Evolutionary conservation across 2,888 invertebrate genomes (phyloP), one percentile per base, ranked within the genome.

Genomic region (Melieria omissa): DNA sequence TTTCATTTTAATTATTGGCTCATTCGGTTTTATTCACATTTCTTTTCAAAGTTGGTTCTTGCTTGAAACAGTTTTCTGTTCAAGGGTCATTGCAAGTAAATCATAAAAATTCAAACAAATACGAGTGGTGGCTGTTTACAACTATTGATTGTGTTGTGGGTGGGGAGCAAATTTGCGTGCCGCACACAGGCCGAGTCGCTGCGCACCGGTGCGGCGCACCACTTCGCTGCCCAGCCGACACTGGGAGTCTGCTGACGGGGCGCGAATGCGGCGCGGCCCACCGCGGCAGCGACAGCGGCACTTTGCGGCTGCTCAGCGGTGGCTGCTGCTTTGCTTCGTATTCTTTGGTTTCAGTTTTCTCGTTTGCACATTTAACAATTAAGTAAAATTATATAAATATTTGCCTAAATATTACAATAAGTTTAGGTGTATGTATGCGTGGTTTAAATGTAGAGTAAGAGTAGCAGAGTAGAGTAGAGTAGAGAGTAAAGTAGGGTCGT

Each of bases 251-350:
- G 54, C 10, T 44, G 49, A 12, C 9, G 42, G 54, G 14, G 64
- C 14, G 9, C 5, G 29, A 29, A 29, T 29, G 2, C 29, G 29
- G 29, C 29, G 29, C 29, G 2, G 29, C 29, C 29, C 3, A 29
- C 29, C 29, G 29, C 29, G 29, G 29, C 29, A 29, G 29, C 29
- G 29, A 29, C 29, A 29, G 29, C 29, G 29, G 29, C 29, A 29
- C 29, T 29, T 29, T 29, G 2, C 29, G 16, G 16, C 16, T 16
- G 29, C 58, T 63, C 58, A 70, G 78, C 76, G 81, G 80, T 81
- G 81, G 82, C 81, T 81, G 82, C 82, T 77, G 49, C 62, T 54
- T 65, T 41, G 41, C n/a, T 52, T 67, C 10, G 45, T 57, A 63
- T 74, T 73, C 71, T 72, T 78, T 77, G 76, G 77, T 73, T 75